Evolutionary conservation across 1,140 invertebrate species (phyloP).

Genomic region (Paraescarpia echinospica): DNA sequence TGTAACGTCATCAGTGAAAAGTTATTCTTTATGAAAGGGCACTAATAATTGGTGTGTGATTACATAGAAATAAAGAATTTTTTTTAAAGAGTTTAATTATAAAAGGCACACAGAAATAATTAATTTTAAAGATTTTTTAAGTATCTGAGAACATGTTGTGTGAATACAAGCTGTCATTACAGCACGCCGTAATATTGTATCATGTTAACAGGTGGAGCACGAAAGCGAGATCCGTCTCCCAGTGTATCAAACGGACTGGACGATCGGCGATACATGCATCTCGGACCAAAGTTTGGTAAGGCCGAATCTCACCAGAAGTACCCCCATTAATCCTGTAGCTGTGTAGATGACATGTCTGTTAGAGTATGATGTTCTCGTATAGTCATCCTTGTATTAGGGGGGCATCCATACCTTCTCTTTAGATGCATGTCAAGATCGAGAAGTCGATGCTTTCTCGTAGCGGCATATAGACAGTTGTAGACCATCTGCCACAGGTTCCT

Average conservation of each 20-base stretch:
- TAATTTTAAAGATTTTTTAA: no score
- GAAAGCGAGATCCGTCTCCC: conserved; percentile 41
- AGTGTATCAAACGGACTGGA: conserved; percentile 29
- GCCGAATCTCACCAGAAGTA: neutral
- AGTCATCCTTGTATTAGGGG: neutral
- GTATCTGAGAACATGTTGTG: no score
- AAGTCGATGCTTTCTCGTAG: neutral
- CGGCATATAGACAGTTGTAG: neutral
- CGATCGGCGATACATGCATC: conserved; percentile 46
- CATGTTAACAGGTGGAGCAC: conserved; percentile 26
- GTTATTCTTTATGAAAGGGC: no score
- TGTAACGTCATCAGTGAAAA: no score
- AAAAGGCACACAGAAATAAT: no score
- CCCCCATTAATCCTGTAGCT: neutral
- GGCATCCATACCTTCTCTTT: neutral
- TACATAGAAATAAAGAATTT: no score
- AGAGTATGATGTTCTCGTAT: neutral
- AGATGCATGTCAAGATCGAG: neutral
- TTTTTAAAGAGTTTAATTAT: no score
- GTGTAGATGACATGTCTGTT: neutral
- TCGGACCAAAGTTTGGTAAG: conserved; percentile 70
- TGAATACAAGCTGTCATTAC: no score
- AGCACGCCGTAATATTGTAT: no score
- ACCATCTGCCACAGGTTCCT: neutral
- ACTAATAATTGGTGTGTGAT: no score